Evolutionary conservation across 1,140 invertebrate species (phyloP).

Genomic region (Musca vetustissima): DNA sequence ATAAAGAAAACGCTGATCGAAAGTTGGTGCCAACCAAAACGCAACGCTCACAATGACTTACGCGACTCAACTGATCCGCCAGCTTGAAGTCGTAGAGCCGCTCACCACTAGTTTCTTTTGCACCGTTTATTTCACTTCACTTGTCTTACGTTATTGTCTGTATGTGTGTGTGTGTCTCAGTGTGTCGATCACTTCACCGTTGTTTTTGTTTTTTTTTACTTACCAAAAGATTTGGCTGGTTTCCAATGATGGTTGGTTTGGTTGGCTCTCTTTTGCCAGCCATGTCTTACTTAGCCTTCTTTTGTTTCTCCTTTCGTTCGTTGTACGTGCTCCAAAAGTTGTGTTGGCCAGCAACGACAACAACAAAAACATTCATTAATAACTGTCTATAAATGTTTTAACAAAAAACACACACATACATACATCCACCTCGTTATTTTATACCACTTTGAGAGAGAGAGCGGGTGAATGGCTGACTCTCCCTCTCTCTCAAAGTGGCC

Average conservation of each 20-base stretch:
- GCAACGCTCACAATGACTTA: conserved; percentile 18
- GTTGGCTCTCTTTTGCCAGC: neutral
- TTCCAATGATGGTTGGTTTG: neutral
- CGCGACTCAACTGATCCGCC: conserved; percentile 14
- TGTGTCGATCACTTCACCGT: neutral
- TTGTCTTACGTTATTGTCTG: neutral
- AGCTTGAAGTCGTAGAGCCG: conserved; percentile 8
- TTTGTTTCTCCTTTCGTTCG: neutral
- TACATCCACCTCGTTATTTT: too few species aligned
- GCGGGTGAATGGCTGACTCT: too few species aligned
- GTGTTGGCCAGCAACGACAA: neutral
- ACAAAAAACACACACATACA: too few species aligned
- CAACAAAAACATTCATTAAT: too few species aligned
- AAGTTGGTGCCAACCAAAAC: neutral
- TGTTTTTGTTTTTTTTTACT: conserved; percentile 9
- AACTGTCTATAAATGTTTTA: too few species aligned
- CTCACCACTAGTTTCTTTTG: conserved; percentile 16
- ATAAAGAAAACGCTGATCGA: neutral
- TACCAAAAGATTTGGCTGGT: neutral
- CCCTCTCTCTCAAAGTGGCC: too few species aligned
- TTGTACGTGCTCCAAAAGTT: neutral
- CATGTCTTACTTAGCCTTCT: neutral
- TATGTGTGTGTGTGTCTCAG: neutral
- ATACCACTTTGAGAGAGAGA: too few species aligned
- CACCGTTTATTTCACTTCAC: conserved; percentile 1